Evolutionary conservation across 2,797 vertebrate genomes (phyloP), one percentile per base, ranked within the genome.

Genomic region (Helicolenus hilgendorfi): DNA sequence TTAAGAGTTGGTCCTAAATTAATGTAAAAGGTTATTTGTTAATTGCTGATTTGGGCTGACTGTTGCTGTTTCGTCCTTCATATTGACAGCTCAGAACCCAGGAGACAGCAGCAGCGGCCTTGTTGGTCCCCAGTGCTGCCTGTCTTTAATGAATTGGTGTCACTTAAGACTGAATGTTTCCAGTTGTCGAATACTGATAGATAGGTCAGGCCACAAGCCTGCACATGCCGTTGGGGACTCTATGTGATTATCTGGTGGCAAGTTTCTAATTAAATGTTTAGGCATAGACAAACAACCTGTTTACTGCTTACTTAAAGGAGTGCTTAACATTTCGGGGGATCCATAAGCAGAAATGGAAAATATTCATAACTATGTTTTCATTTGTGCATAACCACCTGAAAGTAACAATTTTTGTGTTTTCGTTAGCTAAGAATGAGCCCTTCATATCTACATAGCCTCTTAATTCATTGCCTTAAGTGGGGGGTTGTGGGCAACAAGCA

Each of bases 221-320:
- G 20, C 56, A 0, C 13, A 55, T 36, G 65, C 49, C 75, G 10
- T 6, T 49, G 49, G 86, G 87, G 83, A 87, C 80, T 79, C 79
- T 35, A 65, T 80, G 33, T 36, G 49, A 77, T 87, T 87, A 81
- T 93, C 93, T 84, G 11, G 35, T 84, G 58, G 75, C 90, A 24
- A 60, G 67, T 83, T 86, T 89, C 55, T 92, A 91, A 95, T 96
- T 89, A 88, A 75, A 83, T 83, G 72, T 92, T 94, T 81, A 71
- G 67, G 77, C 72, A 74, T 36, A 83, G 75, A 91, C 86, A 95
- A 95, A 91, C 84, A 94, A 86, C 70, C 74, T 83, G 81, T 94
- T 93, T 91, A 84, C 72, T 58, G 49, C 60, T 83, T 73, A 85
- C 20, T 49, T 49, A 49, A 49, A 53, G 45, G 18, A 53, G 45